Base-by-base conservation (phyloP, 1,140 invertebrate genomes). In the Aleiodes sp. region DNA sequence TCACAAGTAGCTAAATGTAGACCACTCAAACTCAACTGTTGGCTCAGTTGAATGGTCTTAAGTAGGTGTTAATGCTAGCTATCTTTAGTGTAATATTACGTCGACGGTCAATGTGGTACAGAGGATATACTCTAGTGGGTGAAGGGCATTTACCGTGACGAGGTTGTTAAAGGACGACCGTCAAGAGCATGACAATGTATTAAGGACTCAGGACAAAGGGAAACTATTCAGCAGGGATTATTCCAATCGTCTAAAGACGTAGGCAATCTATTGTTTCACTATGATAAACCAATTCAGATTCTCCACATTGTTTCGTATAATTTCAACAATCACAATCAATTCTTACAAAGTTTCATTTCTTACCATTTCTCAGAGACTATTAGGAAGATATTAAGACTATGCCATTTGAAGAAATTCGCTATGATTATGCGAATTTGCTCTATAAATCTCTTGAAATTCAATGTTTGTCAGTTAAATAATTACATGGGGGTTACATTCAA, bases 61-160 rank as follows among this genome's bases (percentile, higher is more conserved):
- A 82, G 79, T 81, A 81, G 80, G 80, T 82, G 81, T 81, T 81
- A 82, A 82, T 80, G 78, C 75, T 57, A 71, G 61, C 72, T 78
- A 78, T 78, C 77, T 72, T 73, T 26, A 59, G 46, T 52, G 46
- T 52, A 52, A 52, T 29, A 31, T 59, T 59, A 24, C 19, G 56
- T 31, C 29, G 56, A 31, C 29, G 56, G 56, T 29, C 28, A 59
- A 31, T 59, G 12, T n/a, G 14, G 24, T 9, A 10, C 16, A 28
- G 56, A 8, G 28, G 56, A 4, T 21, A 9, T 56, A 56, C 21
- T 9, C 10, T 4, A 14, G 37, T 64, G 37, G 37, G 12, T 46
- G 41, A 52, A 56, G 59, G 43, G 60, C 19, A 24, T 12, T n/a
- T 29, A 28, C 26, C 14, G 61, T 63, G 73, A 70, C 59, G 52